Evolutionary conservation across 2,797 vertebrate genomes (phyloP).

Genomic region (Morelia viridis): DNA sequence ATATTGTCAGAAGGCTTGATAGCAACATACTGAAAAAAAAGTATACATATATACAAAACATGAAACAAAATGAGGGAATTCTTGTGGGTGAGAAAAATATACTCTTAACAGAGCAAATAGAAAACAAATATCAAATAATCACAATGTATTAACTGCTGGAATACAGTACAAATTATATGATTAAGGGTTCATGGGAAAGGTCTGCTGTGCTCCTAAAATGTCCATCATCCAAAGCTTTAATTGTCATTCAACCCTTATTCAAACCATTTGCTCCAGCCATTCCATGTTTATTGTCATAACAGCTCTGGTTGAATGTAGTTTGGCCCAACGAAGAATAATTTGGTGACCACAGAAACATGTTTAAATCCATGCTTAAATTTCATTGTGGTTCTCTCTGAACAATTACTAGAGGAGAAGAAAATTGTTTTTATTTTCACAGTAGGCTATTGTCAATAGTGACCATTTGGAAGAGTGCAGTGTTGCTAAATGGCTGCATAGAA

Average conservation of each 20-base stretch:
- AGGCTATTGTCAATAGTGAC: constrained; percentile 44
- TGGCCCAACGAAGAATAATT: constrained; percentile 46
- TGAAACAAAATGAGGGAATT: not conserved
- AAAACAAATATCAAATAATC: not conserved
- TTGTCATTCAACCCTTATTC: not conserved
- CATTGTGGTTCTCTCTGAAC: constrained; percentile 43
- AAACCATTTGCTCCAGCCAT: constrained; percentile 3
- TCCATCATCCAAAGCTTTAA: not conserved
- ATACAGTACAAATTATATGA: not conserved
- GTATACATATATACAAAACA: not conserved
- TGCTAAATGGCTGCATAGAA: constrained; percentile 39
- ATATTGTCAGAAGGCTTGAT: not conserved
- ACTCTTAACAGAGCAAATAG: not conserved
- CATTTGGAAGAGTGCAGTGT: constrained; percentile 54
- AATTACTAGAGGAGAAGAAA: constrained; percentile 48
- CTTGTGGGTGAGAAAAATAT: not conserved
- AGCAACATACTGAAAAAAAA: not conserved
- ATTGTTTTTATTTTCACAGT: constrained; percentile 61
- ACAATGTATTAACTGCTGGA: not conserved
- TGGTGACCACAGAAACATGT: constrained; percentile 39
- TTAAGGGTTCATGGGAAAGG: not conserved
- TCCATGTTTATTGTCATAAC: not conserved
- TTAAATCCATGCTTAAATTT: constrained; percentile 52
- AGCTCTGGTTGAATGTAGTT: not conserved
- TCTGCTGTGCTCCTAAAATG: not conserved